phyloP scores from a whole-genome alignment of 2,888 invertebrate genomes.

The Choreutis nemorana region DNA sequence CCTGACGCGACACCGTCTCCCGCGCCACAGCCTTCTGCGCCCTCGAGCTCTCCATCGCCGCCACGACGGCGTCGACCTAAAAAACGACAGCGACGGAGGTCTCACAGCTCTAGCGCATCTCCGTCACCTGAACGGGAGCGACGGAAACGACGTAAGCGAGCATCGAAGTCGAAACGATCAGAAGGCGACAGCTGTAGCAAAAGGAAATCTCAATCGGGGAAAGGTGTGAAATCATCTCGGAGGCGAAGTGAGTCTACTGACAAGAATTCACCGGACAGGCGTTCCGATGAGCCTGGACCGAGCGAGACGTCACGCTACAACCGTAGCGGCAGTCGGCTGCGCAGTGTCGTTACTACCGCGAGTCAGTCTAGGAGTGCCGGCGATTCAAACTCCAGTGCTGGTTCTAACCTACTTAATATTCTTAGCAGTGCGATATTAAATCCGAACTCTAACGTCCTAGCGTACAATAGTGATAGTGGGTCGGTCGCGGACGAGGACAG shows the following conservation, averaged over 20 bases:
- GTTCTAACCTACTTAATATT: constrained; percentile 12
- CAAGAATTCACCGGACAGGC: constrained; percentile 1
- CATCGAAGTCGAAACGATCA: no score
- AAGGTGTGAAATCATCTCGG: constrained; percentile 38
- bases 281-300: constrained; percentile 15
- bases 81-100: constrained; percentile 6
- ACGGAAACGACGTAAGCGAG: no score
- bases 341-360: constrained; percentile 47
- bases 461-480: constrained; percentile 9
- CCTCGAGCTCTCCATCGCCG: constrained; percentile 2
- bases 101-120: constrained; percentile 7
- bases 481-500: constrained; percentile 3
- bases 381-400: constrained; percentile 21
- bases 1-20: constrained; percentile 14
- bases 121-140: no score
- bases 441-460: constrained; percentile 9
- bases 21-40: constrained; percentile 4
- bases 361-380: constrained; percentile 20
- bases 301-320: constrained; percentile 11
- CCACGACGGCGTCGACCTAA: not conserved
- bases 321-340: constrained; percentile 22
- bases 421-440: constrained; percentile 9
- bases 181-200: constrained; percentile 22
- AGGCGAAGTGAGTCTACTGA: constrained; percentile 4
- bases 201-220: constrained; percentile 33